A percentile compares a stretch with the other conserved stretches of the same genome.
These are phyloP conservation scores for Eurystomus gularis DNA, from an alignment of 2,113 vertebrate genomes.

Conservation along the genomic window DNA sequence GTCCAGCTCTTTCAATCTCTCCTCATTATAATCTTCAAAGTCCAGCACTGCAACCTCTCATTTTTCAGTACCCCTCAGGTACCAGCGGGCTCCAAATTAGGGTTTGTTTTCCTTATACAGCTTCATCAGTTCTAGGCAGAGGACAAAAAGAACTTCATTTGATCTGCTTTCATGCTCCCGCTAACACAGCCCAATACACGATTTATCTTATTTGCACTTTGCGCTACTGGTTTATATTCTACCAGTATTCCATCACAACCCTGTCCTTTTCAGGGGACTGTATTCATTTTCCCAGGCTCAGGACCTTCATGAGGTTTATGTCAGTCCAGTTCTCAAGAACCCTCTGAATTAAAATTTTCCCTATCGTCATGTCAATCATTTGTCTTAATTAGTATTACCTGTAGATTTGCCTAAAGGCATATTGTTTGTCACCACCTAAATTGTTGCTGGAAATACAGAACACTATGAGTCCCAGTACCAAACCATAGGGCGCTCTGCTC, in stretches of 20 bases:
- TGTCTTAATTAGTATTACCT: background rate
- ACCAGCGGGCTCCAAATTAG: background rate
- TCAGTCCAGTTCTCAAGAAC: background rate
- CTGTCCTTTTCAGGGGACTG: background rate
- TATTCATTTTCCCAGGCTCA: background rate
- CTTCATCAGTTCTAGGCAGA: background rate
- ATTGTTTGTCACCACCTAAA: background rate
- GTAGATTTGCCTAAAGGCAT: background rate
- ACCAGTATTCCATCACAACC: background rate
- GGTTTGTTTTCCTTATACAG: background rate
- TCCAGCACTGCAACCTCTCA: background rate
- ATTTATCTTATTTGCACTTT: background rate
- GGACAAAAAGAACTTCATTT: background rate
- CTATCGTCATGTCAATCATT: background rate
- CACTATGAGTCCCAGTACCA: background rate
- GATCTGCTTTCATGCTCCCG: accelerated
- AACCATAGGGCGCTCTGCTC: background rate
- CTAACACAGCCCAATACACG: background rate
- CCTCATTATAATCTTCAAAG: background rate
- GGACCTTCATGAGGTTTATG: background rate
- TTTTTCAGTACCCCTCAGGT: background rate
- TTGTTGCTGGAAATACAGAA: background rate
- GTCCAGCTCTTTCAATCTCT: background rate
- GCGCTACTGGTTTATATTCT: background rate
- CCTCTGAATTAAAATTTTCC: background rate